Evolutionary conservation across 2,797 vertebrate genomes (phyloP).

Genomic region (Lophotriccus pileatus): DNA sequence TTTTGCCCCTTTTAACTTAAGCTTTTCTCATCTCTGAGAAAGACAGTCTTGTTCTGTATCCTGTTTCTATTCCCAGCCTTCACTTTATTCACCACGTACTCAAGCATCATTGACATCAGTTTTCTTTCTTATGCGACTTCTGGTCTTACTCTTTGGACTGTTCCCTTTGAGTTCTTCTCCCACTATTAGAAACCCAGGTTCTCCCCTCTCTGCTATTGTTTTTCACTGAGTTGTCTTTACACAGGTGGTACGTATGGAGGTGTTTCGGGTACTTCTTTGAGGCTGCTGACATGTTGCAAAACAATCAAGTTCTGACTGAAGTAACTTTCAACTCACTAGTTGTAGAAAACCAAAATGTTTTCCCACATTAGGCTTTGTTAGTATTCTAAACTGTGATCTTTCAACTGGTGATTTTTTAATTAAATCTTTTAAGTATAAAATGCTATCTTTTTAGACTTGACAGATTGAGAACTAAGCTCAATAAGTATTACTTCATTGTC

Average conservation of each 20-base stretch:
- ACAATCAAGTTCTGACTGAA: not conserved
- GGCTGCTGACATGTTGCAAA: not conserved
- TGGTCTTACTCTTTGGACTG: not conserved
- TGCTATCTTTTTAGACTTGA: not conserved
- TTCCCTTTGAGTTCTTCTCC: not conserved
- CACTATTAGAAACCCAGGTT: not conserved
- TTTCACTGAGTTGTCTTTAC: not conserved
- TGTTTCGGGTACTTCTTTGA: not conserved
- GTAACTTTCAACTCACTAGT: not conserved
- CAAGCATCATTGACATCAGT: accelerated
- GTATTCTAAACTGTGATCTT: not conserved
- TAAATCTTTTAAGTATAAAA: not conserved
- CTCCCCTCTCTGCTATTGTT: not conserved
- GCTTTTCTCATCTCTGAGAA: not conserved
- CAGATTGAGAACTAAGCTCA: not conserved
- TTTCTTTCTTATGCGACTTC: not conserved
- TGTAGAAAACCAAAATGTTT: not conserved
- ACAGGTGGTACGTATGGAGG: not conserved
- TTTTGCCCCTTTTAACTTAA: not conserved
- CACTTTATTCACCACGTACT: not conserved
- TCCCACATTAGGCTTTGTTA: not conserved
- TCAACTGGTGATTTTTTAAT: not conserved
- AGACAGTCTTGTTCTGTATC: not conserved
- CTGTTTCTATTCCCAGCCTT: not conserved
- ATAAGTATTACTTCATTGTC: not conserved